A percentile compares a stretch with the other conserved stretches of the same genome.
Evolutionary conservation across 2,797 vertebrate species (phyloP).

Genomic region (Serranus cabrilla): DNA sequence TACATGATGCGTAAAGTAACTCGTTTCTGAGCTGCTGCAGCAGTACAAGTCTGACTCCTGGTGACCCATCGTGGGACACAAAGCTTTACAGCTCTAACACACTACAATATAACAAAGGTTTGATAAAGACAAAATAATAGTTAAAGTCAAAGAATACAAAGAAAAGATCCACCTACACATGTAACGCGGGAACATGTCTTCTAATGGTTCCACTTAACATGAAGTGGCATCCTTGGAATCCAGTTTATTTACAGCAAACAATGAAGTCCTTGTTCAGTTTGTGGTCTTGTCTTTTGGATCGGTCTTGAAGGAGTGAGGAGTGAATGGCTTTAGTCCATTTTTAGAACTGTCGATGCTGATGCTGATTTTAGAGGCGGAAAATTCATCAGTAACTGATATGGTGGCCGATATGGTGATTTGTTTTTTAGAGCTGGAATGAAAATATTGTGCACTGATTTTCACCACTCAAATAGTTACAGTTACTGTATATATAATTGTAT

Average conservation of each 20-base stretch:
- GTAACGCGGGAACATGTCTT: not conserved
- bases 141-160: not conserved
- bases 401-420: too few species aligned
- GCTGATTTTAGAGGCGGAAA: too few species aligned
- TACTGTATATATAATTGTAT: too few species aligned
- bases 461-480: too few species aligned
- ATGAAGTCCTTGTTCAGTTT: constrained; percentile 26
- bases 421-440: too few species aligned
- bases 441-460: too few species aligned
- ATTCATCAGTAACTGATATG: too few species aligned
- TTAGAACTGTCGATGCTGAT: not conserved
- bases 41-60: constrained; percentile 27
- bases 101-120: not conserved
- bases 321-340: not conserved
- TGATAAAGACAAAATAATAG: not conserved
- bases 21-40: not conserved
- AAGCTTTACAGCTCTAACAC: constrained; percentile 6
- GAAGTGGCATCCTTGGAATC: constrained; percentile 20
- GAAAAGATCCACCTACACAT: not conserved
- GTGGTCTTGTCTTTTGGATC: not conserved
- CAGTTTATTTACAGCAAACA: constrained; percentile 15
- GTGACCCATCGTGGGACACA: constrained; percentile 5
- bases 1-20: not conserved
- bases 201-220: constrained; percentile 3
- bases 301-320: constrained; percentile 1